phyloP scores from a whole-genome alignment of 2,797 vertebrate species.

The Podarcis siculus region DNA sequence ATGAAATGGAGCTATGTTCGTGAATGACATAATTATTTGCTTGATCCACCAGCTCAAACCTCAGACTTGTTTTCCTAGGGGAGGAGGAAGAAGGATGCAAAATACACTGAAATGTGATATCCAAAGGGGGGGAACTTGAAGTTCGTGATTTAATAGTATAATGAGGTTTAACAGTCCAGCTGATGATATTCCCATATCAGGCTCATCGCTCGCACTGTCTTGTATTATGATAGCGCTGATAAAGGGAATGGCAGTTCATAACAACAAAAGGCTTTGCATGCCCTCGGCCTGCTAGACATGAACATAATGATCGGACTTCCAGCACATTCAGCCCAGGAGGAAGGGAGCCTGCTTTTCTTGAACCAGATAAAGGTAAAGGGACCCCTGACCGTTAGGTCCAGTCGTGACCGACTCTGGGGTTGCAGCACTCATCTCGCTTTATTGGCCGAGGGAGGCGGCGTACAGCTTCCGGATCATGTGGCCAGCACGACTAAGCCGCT shows the following conservation, averaged over 20 bases:
- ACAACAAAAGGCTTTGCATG: neutral
- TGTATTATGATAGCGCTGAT: too few relatives aligned
- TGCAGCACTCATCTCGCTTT: too few relatives aligned
- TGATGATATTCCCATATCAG: neutral
- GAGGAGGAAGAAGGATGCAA: neutral
- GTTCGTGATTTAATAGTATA: neutral
- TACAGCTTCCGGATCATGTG: too few relatives aligned
- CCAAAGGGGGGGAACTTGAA: neutral
- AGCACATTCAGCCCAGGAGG: too few relatives aligned
- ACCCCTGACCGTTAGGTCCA: too few relatives aligned
- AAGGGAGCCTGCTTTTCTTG: neutral
- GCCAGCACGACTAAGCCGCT: too few relatives aligned
- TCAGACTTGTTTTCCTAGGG: neutral
- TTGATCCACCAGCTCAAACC: neutral
- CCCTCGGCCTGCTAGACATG: neutral
- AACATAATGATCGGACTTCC: neutral
- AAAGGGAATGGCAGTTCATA: neutral
- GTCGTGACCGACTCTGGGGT: too few relatives aligned
- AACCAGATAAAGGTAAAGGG: neutral
- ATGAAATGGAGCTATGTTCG: neutral
- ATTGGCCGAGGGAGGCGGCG: too few relatives aligned
- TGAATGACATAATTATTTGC: slow-evolving; percentile 11
- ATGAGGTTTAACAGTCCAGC: neutral
- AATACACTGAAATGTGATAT: neutral
- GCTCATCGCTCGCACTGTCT: neutral